Conservation (phyloP, 1,140 invertebrate genomes). For the Zophobas morio region DNA sequence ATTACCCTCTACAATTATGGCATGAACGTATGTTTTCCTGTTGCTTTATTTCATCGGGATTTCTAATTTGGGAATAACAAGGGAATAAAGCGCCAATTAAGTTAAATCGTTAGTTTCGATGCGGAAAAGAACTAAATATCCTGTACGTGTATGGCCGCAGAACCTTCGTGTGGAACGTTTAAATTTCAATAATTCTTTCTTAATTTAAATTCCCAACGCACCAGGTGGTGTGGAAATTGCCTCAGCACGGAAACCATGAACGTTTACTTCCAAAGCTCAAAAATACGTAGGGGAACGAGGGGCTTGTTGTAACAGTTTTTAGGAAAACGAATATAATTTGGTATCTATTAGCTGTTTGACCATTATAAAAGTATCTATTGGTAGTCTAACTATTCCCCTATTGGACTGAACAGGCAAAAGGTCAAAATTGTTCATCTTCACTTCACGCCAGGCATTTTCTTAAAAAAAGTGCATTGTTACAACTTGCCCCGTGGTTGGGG, state of each 20-base stretch:
- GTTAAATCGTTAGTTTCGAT: conserved; percentile 27
- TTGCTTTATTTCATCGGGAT: conserved; percentile 26
- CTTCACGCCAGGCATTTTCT: too few relatives aligned
- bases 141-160: not conserved
- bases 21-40: conserved; percentile 25
- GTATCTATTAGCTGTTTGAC: too few relatives aligned
- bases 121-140: conserved; percentile 16
- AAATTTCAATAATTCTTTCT: conserved; percentile 38
- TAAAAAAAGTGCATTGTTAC: too few relatives aligned
- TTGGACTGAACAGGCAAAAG: too few relatives aligned
- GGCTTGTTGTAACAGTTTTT: too few relatives aligned
- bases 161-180: conserved; percentile 14
- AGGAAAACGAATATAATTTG: too few relatives aligned
- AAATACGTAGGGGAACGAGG: not conserved
- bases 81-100: conserved; percentile 20
- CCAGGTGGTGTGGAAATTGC: conserved; percentile 31
- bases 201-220: conserved; percentile 38
- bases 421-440: too few relatives aligned
- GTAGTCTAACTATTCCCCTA: too few relatives aligned
- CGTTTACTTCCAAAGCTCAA: conserved; percentile 9
- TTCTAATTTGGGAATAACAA: conserved; percentile 23
- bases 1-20: conserved; percentile 23
- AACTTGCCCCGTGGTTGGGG: too few relatives aligned
- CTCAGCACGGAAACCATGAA: conserved; percentile 10
- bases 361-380: too few relatives aligned